These are phyloP conservation scores for Meiosimyza decipiens DNA, from an alignment of 2,888 invertebrate genomes.

Conservation along the genomic window DNA sequence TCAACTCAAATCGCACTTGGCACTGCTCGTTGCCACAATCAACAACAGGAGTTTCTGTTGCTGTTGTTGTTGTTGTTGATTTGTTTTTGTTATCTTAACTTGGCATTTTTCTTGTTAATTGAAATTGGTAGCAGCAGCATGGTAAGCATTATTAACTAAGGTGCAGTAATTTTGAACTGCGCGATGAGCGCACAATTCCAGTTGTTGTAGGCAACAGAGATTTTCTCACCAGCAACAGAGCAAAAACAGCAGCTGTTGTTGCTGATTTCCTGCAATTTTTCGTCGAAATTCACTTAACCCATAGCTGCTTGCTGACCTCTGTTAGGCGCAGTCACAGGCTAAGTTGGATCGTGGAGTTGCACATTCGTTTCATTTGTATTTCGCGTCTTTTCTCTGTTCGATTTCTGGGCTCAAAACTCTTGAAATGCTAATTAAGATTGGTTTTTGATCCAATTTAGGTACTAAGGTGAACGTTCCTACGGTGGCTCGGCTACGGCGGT, in stretches of 20 bases:
- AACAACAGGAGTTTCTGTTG: not conserved
- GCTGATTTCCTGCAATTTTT: constrained; percentile 7
- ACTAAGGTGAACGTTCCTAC: too few relatives aligned
- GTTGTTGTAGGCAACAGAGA: too few relatives aligned
- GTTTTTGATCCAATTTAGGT: constrained; percentile 14
- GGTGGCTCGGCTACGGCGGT: too few relatives aligned
- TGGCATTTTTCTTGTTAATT: constrained; percentile 18
- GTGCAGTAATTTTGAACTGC: constrained; percentile 15
- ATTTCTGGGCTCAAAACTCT: not conserved
- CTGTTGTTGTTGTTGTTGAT: too few relatives aligned
- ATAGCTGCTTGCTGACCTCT: not conserved
- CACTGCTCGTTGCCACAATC: not conserved
- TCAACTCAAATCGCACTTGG: not conserved
- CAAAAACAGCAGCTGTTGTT: constrained; percentile 3
- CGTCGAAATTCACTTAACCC: not conserved
- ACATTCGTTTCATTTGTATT: not conserved
- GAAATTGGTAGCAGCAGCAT: constrained; percentile 5
- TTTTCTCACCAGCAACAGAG: not conserved
- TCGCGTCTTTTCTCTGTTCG: not conserved
- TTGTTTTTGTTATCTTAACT: not conserved
- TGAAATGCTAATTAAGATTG: constrained; percentile 17
- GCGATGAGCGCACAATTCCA: too few relatives aligned
- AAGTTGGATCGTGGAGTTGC: not conserved
- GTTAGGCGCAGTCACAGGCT: not conserved
- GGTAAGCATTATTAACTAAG: not conserved